Base-by-base conservation (phyloP, 2,797 vertebrate genomes). In the Periophthalmus magnuspinnatus region DNA sequence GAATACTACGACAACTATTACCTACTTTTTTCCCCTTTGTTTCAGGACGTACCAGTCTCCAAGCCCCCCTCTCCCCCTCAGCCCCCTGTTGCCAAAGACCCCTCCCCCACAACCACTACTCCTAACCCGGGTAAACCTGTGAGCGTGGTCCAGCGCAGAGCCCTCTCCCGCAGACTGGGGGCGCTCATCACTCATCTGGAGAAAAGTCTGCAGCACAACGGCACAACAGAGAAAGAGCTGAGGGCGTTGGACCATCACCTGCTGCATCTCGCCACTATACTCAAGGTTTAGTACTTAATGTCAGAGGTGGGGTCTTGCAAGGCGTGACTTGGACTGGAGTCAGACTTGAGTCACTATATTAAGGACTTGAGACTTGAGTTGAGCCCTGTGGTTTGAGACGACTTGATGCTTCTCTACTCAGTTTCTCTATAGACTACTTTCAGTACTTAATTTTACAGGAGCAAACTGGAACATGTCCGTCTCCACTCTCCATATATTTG, bases 181-280 rank as follows among this genome's bases (percentile, higher is more conserved):
- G 75, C 69, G 17, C 80, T 91, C 7, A 73, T 97, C 14, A 81
- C 89, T 1, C 94, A 95, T 32, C 86, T 98, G 71, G 78, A 95
- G 28, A 82, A 83, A 1, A 72, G 84, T 8, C 76, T 98, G 71
- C 80, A 87, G 34, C 47, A 69, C 0, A 73, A 66, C 0, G 55
- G 32, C 2, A 52, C 82, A 1, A 36, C 75, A 0, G 91, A 86
- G 28, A 85, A 85, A 3, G 93, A 80, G 16, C 86, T 96, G 73
- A 84, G 91, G 68, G 81, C 86, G 5, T 50, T 98, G 84, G 89
- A 95, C 57, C 82, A 87, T 59, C 95, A 95, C 74, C 71, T 95
- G 14, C 86, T 90, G 0, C 88, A 92, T 66, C 89, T 98, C 80
- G 81, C 76, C 33, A 94, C 94, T 9, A 93, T 94, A 52, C 80